Evolutionary conservation across 2,113 vertebrate genomes (phyloP).

Genomic region (Ciconia boyciana): DNA sequence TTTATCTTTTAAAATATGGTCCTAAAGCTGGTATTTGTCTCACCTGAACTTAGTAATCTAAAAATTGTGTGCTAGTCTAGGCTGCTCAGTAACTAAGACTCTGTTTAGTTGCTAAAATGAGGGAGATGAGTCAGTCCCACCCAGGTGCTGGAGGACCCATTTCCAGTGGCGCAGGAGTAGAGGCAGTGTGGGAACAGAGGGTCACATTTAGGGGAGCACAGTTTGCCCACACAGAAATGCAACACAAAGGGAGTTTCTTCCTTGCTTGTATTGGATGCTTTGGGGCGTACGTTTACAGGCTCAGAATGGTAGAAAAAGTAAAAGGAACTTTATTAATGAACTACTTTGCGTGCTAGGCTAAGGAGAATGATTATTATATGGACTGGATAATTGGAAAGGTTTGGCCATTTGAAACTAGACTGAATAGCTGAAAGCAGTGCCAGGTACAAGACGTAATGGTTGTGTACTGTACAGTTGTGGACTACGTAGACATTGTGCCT

Average conservation of each 20-base stretch:
- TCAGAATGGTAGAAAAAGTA: neutral
- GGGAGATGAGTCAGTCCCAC: neutral
- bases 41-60: neutral
- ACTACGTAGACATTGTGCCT: neutral
- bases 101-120: neutral
- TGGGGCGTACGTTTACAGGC: neutral
- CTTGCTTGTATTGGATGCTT: neutral
- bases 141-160: too few relatives aligned
- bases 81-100: neutral
- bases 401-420: neutral
- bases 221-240: neutral
- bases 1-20: neutral
- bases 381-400: neutral
- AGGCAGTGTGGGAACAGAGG: neutral
- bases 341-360: neutral
- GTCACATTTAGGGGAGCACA: neutral
- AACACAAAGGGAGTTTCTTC: neutral
- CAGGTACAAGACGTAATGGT: fast-evolving
- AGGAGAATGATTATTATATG: neutral
- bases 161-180: neutral
- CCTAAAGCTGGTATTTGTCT: neutral
- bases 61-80: neutral
- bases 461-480: too few relatives aligned
- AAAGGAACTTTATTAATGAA: neutral
- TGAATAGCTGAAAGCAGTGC: neutral